Conservation (phyloP, 2,888 invertebrate genomes). For the Hoplodrina ambigua region DNA sequence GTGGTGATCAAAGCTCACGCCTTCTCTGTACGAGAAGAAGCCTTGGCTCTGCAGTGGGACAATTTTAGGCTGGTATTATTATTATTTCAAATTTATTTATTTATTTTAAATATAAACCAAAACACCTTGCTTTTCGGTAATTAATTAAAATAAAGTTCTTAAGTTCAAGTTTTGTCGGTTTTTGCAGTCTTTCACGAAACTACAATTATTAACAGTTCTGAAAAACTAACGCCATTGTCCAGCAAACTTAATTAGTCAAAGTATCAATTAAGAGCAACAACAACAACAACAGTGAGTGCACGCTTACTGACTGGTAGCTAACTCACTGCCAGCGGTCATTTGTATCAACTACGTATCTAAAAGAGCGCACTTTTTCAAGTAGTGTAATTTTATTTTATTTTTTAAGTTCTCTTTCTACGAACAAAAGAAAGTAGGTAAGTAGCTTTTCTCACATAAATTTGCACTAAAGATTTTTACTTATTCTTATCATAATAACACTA, state of each 20-base stretch:
- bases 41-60: no score
- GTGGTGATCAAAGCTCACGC: no score
- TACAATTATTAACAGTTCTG: not conserved
- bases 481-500: not conserved
- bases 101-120: no score
- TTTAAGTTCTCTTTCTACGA: not conserved
- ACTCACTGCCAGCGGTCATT: not conserved
- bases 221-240: not conserved
- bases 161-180: no score
- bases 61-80: no score
- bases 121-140: no score
- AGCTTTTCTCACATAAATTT: not conserved
- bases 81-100: no score
- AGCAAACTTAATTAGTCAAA: not conserved
- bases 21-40: no score
- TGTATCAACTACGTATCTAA: not conserved
- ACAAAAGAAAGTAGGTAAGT: conserved; percentile 4
- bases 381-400: not conserved
- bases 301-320: not conserved
- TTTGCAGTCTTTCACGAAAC: no score
- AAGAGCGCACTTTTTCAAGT: not conserved
- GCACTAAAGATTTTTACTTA: not conserved
- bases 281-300: not conserved
- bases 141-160: no score
- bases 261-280: not conserved